Percentiles rank a stretch among this genome's conserved stretches.
phyloP scores from a whole-genome alignment of 2,888 invertebrate genomes.

The Sinelater perroti region DNA sequence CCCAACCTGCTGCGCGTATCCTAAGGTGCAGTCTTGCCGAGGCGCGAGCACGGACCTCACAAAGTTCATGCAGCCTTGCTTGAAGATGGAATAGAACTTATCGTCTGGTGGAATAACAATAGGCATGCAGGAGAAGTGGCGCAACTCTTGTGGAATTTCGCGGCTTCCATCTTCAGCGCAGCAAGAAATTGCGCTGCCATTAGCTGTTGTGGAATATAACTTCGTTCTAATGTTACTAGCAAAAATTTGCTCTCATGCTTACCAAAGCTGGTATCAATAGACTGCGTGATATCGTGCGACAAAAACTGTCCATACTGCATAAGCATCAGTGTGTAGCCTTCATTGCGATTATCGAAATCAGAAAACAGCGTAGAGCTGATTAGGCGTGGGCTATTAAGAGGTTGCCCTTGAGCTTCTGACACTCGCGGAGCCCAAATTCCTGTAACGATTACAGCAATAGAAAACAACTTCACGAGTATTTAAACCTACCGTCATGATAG shows the following conservation, averaged over 20 bases:
- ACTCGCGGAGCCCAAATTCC: slow-evolving; percentile 68
- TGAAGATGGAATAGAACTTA: slow-evolving; percentile 66
- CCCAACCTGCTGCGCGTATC: slow-evolving; percentile 75
- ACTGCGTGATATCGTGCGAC: slow-evolving; percentile 78
- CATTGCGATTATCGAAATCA: slow-evolving; percentile 69
- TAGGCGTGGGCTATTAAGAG: slow-evolving; percentile 71
- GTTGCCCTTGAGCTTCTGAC: slow-evolving; percentile 64
- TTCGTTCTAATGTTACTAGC: slow-evolving; percentile 3
- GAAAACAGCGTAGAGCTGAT: slow-evolving; percentile 72
- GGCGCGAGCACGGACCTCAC: slow-evolving; percentile 75
- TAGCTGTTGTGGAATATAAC: slow-evolving; percentile 60
- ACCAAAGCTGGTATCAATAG: slow-evolving; percentile 75
- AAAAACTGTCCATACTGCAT: slow-evolving; percentile 86
- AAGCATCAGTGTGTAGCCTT: slow-evolving; percentile 70
- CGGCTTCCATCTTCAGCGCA: slow-evolving; percentile 69
- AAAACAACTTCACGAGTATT: slow-evolving; percentile 1
- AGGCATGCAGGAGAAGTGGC: slow-evolving; percentile 76
- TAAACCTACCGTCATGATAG: slow-evolving; percentile 68
- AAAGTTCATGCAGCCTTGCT: slow-evolving; percentile 75
- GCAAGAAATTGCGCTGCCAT: slow-evolving; percentile 77
- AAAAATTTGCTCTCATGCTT: slow-evolving; percentile 53
- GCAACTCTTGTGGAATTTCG: slow-evolving; percentile 62
- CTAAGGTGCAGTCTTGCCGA: slow-evolving; percentile 71
- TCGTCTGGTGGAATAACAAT: slow-evolving; percentile 70
- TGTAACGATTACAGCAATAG: slow-evolving; percentile 47